A percentile compares a stretch with the other conserved stretches of the same genome.
Conservation (phyloP, 2,888 invertebrate species). For the Nyleta sp. region DNA sequence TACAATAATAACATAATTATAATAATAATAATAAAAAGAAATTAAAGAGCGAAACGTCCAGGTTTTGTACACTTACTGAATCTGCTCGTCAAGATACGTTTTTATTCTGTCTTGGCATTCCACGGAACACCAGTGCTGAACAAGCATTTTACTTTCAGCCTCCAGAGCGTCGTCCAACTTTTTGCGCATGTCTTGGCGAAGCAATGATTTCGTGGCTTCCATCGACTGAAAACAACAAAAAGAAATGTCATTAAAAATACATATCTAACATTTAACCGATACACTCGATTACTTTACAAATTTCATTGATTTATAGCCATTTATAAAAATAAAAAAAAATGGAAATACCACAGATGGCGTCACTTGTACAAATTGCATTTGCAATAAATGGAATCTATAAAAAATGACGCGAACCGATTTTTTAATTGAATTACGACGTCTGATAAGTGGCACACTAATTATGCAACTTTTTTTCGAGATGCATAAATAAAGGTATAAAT, state of each 20-base stretch:
- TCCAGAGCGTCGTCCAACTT: conserved; percentile 86
- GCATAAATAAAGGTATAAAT: conserved; percentile 18
- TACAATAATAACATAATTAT: too few species aligned
- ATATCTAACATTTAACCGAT: too few species aligned
- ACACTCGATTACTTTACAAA: too few species aligned
- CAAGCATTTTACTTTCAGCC: conserved; percentile 87
- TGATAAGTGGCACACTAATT: conserved; percentile 15
- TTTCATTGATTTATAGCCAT: too few species aligned
- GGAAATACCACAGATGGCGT: too few species aligned
- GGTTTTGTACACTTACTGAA: conserved; percentile 71
- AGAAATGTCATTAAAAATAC: too few species aligned
- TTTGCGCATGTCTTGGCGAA: conserved; percentile 85
- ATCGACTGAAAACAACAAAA: conserved; percentile 84
- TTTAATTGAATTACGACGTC: neutral
- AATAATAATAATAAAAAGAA: neutral
- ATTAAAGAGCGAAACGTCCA: neutral
- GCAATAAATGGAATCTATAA: too few species aligned
- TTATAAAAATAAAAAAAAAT: too few species aligned
- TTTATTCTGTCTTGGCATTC: conserved; percentile 86
- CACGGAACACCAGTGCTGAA: conserved; percentile 89
- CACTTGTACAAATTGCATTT: too few species aligned
- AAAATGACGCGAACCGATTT: too few species aligned
- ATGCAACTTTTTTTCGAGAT: conserved; percentile 1
- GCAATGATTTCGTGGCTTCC: conserved; percentile 85
- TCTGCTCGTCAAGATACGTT: conserved; percentile 77